A percentile compares a stretch with the other conserved stretches of the same genome.
phyloP scores from a whole-genome alignment of 2,797 vertebrate species.

The Sus cebifrons region DNA sequence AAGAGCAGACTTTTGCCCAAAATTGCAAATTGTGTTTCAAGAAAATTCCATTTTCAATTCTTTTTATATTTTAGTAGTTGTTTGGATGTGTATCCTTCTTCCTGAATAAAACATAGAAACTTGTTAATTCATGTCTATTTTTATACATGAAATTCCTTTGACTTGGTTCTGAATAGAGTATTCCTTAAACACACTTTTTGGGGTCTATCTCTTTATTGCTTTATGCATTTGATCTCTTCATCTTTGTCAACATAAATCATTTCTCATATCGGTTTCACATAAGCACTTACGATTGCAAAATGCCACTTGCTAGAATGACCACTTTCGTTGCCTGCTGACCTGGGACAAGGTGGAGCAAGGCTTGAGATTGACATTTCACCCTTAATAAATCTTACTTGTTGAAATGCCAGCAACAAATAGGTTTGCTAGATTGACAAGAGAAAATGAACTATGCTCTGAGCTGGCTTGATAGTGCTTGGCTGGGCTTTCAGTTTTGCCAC shows the following conservation, averaged over 20 bases:
- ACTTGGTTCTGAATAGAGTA: background rate
- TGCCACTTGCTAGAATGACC: slow-evolving; percentile 77
- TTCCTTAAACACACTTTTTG: background rate
- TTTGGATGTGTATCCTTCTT: background rate
- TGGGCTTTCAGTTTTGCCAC: slow-evolving; percentile 46
- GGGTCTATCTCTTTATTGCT: slow-evolving; percentile 32
- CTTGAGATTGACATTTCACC: slow-evolving; percentile 77
- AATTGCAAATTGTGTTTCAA: slow-evolving; percentile 60
- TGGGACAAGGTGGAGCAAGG: slow-evolving; percentile 79
- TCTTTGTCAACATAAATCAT: slow-evolving; percentile 71
- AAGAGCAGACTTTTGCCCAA: slow-evolving; percentile 69
- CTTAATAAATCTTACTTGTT: slow-evolving; percentile 78
- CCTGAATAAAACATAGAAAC: slow-evolving; percentile 15
- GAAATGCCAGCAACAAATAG: slow-evolving; percentile 77
- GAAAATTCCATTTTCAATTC: slow-evolving; percentile 53
- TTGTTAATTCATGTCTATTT: slow-evolving; percentile 18
- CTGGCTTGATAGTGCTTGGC: background rate
- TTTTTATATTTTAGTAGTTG: background rate
- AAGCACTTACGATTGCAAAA: slow-evolving; percentile 66
- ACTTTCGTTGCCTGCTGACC: slow-evolving; percentile 80
- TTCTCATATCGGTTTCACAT: slow-evolving; percentile 70
- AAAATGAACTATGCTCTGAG: slow-evolving; percentile 58
- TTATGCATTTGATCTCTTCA: slow-evolving; percentile 66
- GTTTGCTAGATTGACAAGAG: slow-evolving; percentile 73
- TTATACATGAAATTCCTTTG: background rate